Evolutionary conservation across 2,113 vertebrate species (phyloP), one percentile per base, ranked within the genome.

Genomic region (Scomber scombrus): DNA sequence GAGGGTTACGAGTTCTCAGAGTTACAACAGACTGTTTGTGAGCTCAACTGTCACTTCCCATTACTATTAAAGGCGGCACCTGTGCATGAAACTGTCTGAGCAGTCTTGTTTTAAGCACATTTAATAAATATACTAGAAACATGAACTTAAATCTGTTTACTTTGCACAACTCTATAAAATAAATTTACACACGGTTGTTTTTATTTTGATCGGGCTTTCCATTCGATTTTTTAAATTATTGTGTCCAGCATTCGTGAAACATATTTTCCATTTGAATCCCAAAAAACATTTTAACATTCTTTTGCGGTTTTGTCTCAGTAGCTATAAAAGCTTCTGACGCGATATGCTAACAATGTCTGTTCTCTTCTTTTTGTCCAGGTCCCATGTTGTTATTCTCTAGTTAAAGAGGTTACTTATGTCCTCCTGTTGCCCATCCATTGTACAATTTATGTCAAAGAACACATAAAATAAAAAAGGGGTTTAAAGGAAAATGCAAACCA

Each of bases 41-140:
- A 90, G 80, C 75, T 69, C 21, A 61, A 60, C 82, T 88, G 86
- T 92, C 87, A 80, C 51, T 54, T 86, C 58, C 10, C 43, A 84
- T 91, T 90, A 88, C 50, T 40, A 55, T 80, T 80, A 88, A 54
- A 71, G 55, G 40, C 77, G 67, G 80, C 87, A 93, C 90, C 90
- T 92, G 85, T 73, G 72, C 23, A 56, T 4, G 50, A 40, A 40
- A 40, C 34, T 49, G 12, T 23, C 68, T 11, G 34, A 1, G 19
- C 40, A 54, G 5, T 46, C 14, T 11, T 45, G 68, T 34, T 71
- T 51, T 26, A n/a, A 71, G 18, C 14, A 9, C 0, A 68, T 78
- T 78, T 14, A 64, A 60, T 34, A 69, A 78, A 69, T 47, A 55
- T 16, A 55, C 54, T 26, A 18, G 3, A 70, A 52, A 18, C 34